Conservation (phyloP, 2,888 invertebrate genomes). For the Villa cingulata region DNA sequence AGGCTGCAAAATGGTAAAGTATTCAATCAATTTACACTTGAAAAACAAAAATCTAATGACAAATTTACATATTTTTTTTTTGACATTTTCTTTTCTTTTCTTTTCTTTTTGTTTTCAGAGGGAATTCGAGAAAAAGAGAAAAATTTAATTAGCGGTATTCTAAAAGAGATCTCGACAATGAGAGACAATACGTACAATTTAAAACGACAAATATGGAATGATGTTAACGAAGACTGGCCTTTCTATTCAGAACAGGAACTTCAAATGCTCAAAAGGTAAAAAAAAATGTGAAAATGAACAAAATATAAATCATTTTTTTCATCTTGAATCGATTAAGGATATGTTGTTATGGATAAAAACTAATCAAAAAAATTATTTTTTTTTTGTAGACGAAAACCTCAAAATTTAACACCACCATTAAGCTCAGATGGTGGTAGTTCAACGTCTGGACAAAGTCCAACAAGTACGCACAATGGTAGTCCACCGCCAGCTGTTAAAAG, state of each 20-base stretch:
- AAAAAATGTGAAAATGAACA: background rate
- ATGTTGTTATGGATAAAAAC: background rate
- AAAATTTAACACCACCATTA: slow-evolving; percentile 78
- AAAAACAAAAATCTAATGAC: too few species aligned
- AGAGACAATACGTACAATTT: slow-evolving; percentile 84
- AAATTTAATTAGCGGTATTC: slow-evolving; percentile 57
- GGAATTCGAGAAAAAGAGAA: slow-evolving; percentile 76
- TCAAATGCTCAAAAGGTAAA: slow-evolving; percentile 69
- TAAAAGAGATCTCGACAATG: slow-evolving; percentile 67
- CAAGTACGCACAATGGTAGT: slow-evolving; percentile 57
- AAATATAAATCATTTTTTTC: background rate
- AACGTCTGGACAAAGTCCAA: slow-evolving; percentile 66
- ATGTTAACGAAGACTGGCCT: slow-evolving; percentile 88
- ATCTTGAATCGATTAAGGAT: too few species aligned
- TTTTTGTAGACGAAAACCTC: slow-evolving; percentile 63
- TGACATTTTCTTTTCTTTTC: background rate
- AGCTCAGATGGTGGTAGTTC: slow-evolving; percentile 70
- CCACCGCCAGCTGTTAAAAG: slow-evolving; percentile 52
- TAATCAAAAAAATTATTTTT: slow-evolving; percentile 9
- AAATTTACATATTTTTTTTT: too few species aligned
- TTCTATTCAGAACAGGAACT: slow-evolving; percentile 84
- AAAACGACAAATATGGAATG: slow-evolving; percentile 78
- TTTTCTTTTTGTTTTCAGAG: slow-evolving; percentile 52
- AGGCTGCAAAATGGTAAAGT: slow-evolving; percentile 66
- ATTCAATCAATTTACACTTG: too few species aligned